phyloP scores from a whole-genome alignment of 2,888 invertebrate genomes.

The Silvanus unidentatus region DNA sequence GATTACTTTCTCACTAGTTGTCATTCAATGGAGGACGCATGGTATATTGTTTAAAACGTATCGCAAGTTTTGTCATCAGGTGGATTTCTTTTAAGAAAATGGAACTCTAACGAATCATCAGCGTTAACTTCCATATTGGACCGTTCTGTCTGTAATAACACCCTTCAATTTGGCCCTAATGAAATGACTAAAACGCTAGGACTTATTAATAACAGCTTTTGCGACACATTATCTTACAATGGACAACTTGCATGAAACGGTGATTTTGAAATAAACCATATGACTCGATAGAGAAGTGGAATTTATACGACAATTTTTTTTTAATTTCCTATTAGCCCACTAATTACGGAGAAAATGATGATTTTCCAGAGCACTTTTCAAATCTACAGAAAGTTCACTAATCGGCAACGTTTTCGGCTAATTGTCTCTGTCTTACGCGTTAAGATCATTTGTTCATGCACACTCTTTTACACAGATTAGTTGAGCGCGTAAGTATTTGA shows the following conservation, averaged over 20 bases:
- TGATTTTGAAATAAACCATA: too few relatives aligned
- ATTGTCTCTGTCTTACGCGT: too few relatives aligned
- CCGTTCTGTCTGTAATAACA: conserved; percentile 2
- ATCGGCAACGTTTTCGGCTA: too few relatives aligned
- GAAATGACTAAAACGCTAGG: conserved; percentile 4
- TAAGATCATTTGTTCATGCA: too few relatives aligned
- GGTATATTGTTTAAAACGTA: not conserved
- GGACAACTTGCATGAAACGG: too few relatives aligned
- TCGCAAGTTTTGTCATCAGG: conserved; percentile 4
- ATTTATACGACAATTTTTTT: too few relatives aligned
- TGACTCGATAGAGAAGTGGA: too few relatives aligned
- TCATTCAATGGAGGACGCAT: conserved; percentile 4
- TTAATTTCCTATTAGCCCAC: too few relatives aligned
- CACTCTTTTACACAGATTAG: too few relatives aligned
- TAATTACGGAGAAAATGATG: too few relatives aligned
- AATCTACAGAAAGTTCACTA: not conserved
- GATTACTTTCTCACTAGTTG: conserved; percentile 14
- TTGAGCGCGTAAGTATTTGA: too few relatives aligned
- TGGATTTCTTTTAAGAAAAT: conserved; percentile 13
- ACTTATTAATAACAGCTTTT: not conserved
- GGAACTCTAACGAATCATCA: conserved; percentile 4
- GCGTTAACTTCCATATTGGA: not conserved
- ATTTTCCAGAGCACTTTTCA: not conserved
- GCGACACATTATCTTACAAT: conserved; percentile 3
- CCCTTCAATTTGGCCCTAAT: conserved; percentile 1